Evolutionary conservation across 2,888 invertebrate genomes (phyloP).

Genomic region (Ecliptopera silaceata): DNA sequence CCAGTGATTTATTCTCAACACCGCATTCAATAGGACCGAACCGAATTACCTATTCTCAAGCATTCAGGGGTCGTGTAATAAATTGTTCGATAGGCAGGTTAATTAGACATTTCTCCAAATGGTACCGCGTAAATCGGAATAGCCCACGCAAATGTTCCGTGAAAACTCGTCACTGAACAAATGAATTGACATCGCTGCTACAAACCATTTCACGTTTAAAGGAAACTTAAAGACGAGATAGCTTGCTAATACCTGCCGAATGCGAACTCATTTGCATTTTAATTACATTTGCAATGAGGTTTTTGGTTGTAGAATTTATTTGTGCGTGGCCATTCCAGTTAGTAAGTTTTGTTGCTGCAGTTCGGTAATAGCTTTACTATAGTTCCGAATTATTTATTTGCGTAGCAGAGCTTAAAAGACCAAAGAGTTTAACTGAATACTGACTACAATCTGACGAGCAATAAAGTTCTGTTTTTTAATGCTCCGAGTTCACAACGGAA

Average conservation of each 20-base stretch:
- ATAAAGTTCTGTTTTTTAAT: slow-evolving; percentile 50
- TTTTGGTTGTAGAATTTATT: slow-evolving; percentile 34
- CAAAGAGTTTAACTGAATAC: background rate
- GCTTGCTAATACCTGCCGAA: slow-evolving; percentile 29
- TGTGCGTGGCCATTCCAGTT: background rate
- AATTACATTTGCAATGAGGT: slow-evolving; percentile 17
- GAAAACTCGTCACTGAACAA: slow-evolving; percentile 56
- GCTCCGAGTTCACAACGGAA: slow-evolving; percentile 61
- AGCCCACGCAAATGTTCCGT: slow-evolving; percentile 52
- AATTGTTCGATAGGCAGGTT: slow-evolving; percentile 75
- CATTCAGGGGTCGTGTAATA: slow-evolving; percentile 64
- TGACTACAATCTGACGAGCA: slow-evolving; percentile 18
- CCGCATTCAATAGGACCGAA: slow-evolving; percentile 65
- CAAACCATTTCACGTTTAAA: slow-evolving; percentile 23
- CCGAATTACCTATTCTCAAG: slow-evolving; percentile 58
- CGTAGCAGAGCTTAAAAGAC: background rate
- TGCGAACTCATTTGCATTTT: slow-evolving; percentile 31
- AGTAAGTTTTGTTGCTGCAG: too few relatives aligned
- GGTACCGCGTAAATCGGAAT: slow-evolving; percentile 64
- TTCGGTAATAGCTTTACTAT: too few relatives aligned
- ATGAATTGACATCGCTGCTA: slow-evolving; percentile 55
- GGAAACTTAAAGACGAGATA: slow-evolving; percentile 18
- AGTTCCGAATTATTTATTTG: background rate
- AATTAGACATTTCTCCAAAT: slow-evolving; percentile 74
- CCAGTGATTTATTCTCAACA: slow-evolving; percentile 58